Conservation (phyloP, 2,797 vertebrate species). For the Periparus ater region DNA sequence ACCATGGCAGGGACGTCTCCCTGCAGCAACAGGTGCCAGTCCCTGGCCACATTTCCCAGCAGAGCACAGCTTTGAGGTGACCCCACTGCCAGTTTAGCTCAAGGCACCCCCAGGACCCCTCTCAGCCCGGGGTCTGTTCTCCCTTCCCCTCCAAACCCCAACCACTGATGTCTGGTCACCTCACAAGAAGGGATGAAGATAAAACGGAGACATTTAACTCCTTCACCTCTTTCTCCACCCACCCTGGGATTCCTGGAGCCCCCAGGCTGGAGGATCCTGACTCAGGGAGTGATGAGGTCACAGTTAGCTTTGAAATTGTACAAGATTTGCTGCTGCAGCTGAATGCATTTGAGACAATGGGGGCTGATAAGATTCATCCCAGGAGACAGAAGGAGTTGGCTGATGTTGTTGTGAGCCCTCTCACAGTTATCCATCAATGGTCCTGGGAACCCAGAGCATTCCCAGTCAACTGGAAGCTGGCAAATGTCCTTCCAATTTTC, state of each 20-base stretch:
- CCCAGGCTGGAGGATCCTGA: neutral
- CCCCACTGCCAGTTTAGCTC: neutral
- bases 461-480: neutral
- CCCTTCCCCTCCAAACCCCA: neutral
- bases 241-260: neutral
- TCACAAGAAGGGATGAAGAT: neutral
- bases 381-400: neutral
- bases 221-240: neutral
- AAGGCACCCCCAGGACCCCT: neutral
- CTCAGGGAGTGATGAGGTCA: too few relatives aligned
- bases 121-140: rapidly evolving
- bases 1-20: neutral
- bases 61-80: neutral
- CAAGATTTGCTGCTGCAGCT: neutral
- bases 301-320: neutral
- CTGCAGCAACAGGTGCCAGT: constrained; percentile 15
- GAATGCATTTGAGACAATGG: neutral
- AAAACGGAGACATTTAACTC: neutral
- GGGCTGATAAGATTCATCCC: neutral
- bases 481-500: neutral
- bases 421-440: neutral
- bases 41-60: neutral
- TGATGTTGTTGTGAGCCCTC: neutral
- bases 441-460: neutral
- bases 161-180: rapidly evolving